phyloP scores from a whole-genome alignment of 1,140 invertebrate species.

The Papilio polyxenes region DNA sequence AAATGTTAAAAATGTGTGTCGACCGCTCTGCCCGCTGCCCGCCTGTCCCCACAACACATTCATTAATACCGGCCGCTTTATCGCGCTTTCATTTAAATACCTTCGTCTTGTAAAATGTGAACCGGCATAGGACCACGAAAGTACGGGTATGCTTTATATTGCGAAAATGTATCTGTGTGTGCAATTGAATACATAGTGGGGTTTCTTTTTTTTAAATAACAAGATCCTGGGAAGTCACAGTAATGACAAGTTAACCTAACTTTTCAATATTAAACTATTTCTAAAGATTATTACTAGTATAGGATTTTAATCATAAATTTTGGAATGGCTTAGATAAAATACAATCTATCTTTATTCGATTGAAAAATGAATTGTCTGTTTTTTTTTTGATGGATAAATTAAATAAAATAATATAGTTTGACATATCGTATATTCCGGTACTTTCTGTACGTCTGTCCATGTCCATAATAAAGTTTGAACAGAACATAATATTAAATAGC shows the following conservation, averaged over 20 bases:
- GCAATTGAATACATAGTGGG: no score
- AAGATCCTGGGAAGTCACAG: no score
- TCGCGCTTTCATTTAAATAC: constrained; percentile 70
- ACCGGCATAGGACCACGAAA: constrained; percentile 45
- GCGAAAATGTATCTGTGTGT: neutral
- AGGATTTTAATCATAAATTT: no score
- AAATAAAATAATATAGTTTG: no score
- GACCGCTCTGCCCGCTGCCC: neutral
- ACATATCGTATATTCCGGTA: constrained; percentile 22
- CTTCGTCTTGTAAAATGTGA: constrained; percentile 58
- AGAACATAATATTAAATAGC: constrained; percentile 80
- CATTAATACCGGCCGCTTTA: constrained; percentile 62
- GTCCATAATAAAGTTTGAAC: constrained; percentile 72
- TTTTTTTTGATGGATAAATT: no score
- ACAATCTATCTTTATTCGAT: no score
- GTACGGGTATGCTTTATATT: constrained; percentile 40
- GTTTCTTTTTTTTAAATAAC: no score
- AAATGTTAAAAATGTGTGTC: constrained; percentile 35
- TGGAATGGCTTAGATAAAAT: no score
- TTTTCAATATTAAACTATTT: no score
- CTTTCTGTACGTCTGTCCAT: constrained; percentile 45
- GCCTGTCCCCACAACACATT: constrained; percentile 41
- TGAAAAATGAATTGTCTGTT: no score
- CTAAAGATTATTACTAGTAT: no score
- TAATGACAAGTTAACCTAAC: no score